phyloP scores from a whole-genome alignment of 35 echinoderm and acorn worm genomes.

The Ophioderma brevispina region DNA sequence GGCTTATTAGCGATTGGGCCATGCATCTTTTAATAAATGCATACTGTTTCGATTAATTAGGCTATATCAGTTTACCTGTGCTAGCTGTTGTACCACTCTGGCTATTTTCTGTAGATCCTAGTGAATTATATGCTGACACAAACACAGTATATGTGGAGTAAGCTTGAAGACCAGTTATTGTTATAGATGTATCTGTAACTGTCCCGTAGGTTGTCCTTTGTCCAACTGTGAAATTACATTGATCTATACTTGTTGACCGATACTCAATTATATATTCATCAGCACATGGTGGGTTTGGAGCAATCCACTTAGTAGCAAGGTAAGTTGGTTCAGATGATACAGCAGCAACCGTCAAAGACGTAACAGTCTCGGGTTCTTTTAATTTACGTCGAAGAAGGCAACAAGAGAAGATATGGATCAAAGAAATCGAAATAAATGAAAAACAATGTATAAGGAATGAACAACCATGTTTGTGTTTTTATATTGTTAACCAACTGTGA shows the following conservation, averaged over 20 bases:
- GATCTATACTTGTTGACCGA: neutral
- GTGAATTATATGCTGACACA: neutral
- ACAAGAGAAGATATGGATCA: no score
- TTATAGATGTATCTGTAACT: neutral
- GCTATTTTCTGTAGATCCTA: neutral
- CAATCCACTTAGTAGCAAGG: neutral
- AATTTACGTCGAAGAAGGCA: no score
- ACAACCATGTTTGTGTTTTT: no score
- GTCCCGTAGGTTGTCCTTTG: neutral
- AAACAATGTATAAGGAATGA: no score
- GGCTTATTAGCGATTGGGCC: no score
- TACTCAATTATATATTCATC: neutral
- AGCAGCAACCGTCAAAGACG: neutral
- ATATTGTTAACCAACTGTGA: no score
- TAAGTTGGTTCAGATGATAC: neutral
- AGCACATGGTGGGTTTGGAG: neutral
- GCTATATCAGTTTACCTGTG: no score
- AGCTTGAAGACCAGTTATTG: neutral
- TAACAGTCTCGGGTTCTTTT: neutral
- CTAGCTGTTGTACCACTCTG: neutral
- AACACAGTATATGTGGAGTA: neutral
- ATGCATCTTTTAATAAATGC: no score
- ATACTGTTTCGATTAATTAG: no score
- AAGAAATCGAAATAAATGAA: no score
- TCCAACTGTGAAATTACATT: neutral